phyloP scores from a whole-genome alignment of 2,113 vertebrate genomes.

The Spheniscus mendiculus region DNA sequence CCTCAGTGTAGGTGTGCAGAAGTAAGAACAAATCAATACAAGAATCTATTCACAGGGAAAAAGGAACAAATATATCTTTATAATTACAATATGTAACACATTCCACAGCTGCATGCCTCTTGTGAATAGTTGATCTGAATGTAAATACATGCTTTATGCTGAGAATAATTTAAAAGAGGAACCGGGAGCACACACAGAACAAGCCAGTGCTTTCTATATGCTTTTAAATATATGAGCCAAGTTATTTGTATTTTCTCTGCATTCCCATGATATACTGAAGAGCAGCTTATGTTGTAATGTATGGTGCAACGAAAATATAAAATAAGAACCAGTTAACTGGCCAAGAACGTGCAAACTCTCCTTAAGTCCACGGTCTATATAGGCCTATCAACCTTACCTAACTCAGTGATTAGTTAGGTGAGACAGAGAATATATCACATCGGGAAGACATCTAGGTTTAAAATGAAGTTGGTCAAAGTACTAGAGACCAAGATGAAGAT shows the following conservation, averaged over 20 bases:
- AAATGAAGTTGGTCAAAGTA: background rate
- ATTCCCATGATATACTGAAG: background rate
- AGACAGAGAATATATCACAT: background rate
- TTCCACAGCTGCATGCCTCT: conserved; percentile 23
- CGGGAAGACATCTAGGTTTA: background rate
- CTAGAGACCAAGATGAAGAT: background rate
- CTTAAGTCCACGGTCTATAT: background rate
- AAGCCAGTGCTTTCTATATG: background rate
- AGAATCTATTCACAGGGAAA: conserved; percentile 32
- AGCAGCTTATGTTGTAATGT: background rate
- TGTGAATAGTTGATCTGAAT: conserved; percentile 39
- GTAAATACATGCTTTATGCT: conserved; percentile 38
- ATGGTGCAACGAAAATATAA: background rate
- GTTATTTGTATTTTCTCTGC: background rate
- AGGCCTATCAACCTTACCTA: background rate
- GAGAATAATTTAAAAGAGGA: conserved; percentile 42
- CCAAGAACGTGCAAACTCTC: background rate
- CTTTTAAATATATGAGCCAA: background rate
- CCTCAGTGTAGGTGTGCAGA: conserved; percentile 29
- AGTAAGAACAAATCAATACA: conserved; percentile 64
- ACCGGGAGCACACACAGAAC: background rate
- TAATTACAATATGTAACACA: conserved; percentile 45
- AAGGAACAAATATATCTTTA: conserved; percentile 48
- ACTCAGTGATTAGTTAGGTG: background rate
- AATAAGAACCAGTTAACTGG: background rate